These are phyloP conservation scores for Syrrhaptes paradoxus DNA, from an alignment of 2,113 vertebrate genomes.

Conservation along the genomic window DNA sequence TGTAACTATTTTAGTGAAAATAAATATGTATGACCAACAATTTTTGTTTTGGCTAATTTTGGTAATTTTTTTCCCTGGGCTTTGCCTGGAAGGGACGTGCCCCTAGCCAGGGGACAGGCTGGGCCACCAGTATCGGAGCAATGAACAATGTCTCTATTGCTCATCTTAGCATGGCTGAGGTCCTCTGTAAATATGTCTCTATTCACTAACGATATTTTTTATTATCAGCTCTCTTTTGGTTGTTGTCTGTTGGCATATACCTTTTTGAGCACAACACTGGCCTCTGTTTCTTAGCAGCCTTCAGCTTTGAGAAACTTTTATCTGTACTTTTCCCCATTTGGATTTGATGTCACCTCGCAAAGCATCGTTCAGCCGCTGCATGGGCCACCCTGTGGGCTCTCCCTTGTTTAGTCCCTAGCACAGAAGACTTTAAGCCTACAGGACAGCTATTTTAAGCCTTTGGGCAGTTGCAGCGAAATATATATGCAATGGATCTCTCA, in stretches of 20 bases:
- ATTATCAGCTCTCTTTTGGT: neutral
- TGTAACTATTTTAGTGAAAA: neutral
- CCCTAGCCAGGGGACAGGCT: conserved; percentile 43
- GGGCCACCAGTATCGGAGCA: neutral
- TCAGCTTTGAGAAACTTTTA: conserved; percentile 48
- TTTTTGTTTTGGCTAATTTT: conserved; percentile 30
- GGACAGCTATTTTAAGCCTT: neutral
- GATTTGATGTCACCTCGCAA: conserved; percentile 54
- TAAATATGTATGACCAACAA: neutral
- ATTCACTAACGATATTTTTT: neutral
- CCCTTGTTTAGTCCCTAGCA: conserved; percentile 16
- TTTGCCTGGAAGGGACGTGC: conserved; percentile 43
- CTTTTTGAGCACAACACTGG: conserved; percentile 52
- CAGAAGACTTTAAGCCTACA: conserved; percentile 46
- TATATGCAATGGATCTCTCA: neutral
- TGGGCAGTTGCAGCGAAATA: neutral
- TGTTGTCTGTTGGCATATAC: neutral
- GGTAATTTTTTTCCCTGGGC: neutral
- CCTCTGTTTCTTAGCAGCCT: conserved; percentile 63
- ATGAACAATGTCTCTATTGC: conserved; percentile 23
- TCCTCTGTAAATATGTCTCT: conserved; percentile 41
- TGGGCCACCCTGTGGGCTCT: conserved; percentile 29
- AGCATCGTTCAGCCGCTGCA: conserved; percentile 20
- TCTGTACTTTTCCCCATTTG: conserved; percentile 34
- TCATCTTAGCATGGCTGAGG: conserved; percentile 34